These are phyloP conservation scores for Ceyx cyanopectus DNA, from an alignment of 2,113 vertebrate genomes.

Conservation along the genomic window DNA sequence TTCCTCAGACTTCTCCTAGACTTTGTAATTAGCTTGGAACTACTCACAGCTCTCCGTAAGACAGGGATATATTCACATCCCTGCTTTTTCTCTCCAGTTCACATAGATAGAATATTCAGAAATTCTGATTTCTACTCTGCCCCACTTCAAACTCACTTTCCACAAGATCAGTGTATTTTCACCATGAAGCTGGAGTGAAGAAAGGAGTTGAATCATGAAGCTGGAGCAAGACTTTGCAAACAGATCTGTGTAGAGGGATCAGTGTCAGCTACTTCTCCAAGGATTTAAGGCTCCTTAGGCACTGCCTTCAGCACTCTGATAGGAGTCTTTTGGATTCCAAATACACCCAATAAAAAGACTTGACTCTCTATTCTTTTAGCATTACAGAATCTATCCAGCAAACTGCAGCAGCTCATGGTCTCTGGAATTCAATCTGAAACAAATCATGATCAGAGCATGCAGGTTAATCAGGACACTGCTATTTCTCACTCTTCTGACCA, in stretches of 20 bases:
- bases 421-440: not conserved
- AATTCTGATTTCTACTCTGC: not conserved
- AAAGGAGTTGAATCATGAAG: not conserved
- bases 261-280: not conserved
- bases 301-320: not conserved
- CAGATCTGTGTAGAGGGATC: not conserved
- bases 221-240: not conserved
- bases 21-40: not conserved
- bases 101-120: not conserved
- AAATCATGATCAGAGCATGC: not conserved
- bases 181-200: not conserved
- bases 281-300: not conserved
- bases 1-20: slow-evolving; percentile 14
- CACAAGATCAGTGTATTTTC: not conserved
- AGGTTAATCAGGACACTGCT: not conserved
- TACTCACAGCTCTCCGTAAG: not conserved
- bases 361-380: not conserved
- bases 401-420: not conserved
- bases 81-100: not conserved
- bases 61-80: not conserved
- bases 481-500: not conserved
- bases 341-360: not conserved
- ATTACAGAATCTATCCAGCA: not conserved
- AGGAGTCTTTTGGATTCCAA: not conserved
- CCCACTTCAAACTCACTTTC: not conserved